Evolutionary conservation across 1,140 invertebrate species (phyloP).

Genomic region (Nephila pilipes): DNA sequence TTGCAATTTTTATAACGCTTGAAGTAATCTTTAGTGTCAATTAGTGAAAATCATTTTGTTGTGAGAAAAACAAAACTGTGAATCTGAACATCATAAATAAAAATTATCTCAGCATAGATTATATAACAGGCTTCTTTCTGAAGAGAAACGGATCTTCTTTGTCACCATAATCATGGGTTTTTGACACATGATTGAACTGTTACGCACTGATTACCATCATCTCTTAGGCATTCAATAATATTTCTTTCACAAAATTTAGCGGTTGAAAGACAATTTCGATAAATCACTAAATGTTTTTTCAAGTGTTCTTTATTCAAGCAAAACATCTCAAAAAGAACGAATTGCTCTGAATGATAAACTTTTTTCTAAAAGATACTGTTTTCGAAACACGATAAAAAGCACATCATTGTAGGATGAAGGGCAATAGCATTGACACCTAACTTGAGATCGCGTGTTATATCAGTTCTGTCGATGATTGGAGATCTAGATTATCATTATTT

Average conservation of each 20-base stretch:
- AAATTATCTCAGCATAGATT: not conserved
- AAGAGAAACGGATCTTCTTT: slow-evolving; percentile 27
- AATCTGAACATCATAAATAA: not conserved
- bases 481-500: slow-evolving; percentile 46
- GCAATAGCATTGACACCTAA: slow-evolving; percentile 40
- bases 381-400: not conserved
- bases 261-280: not conserved
- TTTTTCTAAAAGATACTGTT: not conserved
- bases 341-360: not conserved
- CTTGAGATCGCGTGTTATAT: slow-evolving; percentile 10
- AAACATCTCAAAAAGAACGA: not conserved
- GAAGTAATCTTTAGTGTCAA: too few species aligned
- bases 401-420: slow-evolving; percentile 24
- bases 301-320: not conserved
- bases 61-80: too few species aligned
- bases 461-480: slow-evolving; percentile 8
- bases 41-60: too few species aligned
- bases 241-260: not conserved
- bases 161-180: slow-evolving; percentile 5
- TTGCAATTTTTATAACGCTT: too few species aligned
- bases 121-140: not conserved
- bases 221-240: not conserved
- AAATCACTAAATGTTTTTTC: not conserved
- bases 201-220: slow-evolving; percentile 5
- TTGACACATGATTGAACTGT: slow-evolving; percentile 33